These are phyloP conservation scores for Standfussiana lucernea DNA, from an alignment of 2,888 invertebrate species.

Conservation along the genomic window DNA sequence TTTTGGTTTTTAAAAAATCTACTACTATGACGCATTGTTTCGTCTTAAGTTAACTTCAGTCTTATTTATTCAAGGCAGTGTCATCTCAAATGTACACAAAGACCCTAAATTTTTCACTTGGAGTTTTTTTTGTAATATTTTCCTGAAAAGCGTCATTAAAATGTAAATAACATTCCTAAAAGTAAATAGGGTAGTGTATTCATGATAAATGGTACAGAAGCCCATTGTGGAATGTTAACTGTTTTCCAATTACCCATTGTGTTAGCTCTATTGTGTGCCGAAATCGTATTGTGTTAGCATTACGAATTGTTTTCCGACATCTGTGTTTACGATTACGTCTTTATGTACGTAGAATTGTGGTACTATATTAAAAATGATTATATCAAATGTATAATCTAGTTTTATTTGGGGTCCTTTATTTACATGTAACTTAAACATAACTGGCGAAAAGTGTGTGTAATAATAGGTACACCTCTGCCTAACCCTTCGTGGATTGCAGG, in stretches of 20 bases:
- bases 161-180: background rate
- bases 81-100: background rate
- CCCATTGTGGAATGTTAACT: constrained; percentile 33
- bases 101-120: too few species aligned
- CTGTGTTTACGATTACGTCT: constrained; percentile 34
- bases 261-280: constrained; percentile 46
- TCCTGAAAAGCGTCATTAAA: background rate
- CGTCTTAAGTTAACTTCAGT: background rate
- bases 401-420: background rate
- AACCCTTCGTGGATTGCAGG: background rate
- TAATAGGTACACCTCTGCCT: background rate
- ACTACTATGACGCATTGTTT: background rate
- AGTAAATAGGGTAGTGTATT: background rate
- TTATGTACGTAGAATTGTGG: constrained; percentile 16
- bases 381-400: background rate
- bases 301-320: constrained; percentile 49
- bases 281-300: constrained; percentile 51
- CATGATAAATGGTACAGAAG: constrained; percentile 1
- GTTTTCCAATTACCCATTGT: constrained; percentile 59
- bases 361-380: background rate
- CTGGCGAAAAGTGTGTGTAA: background rate
- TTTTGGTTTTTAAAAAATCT: background rate
- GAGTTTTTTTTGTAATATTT: background rate
- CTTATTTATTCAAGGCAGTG: background rate
- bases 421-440: background rate